phyloP scores from a whole-genome alignment of 2,113 vertebrate species.

The Ia io region DNA sequence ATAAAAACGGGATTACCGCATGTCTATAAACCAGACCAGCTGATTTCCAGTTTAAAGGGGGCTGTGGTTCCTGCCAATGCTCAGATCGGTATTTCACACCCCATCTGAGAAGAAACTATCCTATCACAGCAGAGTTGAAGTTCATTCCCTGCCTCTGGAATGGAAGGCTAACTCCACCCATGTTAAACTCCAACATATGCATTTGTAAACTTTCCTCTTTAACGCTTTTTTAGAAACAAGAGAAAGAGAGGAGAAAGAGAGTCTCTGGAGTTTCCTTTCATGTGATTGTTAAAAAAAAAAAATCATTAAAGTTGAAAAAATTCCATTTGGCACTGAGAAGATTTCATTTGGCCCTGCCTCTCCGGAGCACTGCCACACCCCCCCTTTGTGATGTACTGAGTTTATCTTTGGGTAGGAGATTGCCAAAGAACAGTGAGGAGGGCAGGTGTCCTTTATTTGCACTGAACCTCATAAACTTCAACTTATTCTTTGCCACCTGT shows the following conservation, averaged over 20 bases:
- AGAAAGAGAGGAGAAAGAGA: background rate
- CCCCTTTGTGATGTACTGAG: background rate
- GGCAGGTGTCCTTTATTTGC: slow-evolving; percentile 36
- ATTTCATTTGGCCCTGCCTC: background rate
- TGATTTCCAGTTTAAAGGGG: background rate
- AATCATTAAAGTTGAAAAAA: background rate
- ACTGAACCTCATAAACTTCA: slow-evolving; percentile 20
- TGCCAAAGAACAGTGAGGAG: background rate
- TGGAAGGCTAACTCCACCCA: background rate
- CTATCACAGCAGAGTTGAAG: background rate
- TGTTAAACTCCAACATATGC: background rate
- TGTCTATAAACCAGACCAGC: background rate
- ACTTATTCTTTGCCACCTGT: slow-evolving; percentile 21
- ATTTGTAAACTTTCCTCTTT: background rate
- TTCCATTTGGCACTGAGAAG: background rate
- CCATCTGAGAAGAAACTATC: background rate
- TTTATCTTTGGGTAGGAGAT: background rate
- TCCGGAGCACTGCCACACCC: background rate
- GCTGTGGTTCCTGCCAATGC: background rate
- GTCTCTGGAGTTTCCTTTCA: background rate
- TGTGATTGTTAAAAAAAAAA: slow-evolving; percentile 8
- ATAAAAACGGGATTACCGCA: background rate
- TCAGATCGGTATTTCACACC: background rate
- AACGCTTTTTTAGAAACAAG: background rate
- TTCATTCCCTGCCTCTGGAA: background rate